These are phyloP conservation scores for Drosophila ogumai DNA, from an alignment of 1,140 invertebrate genomes.

Conservation along the genomic window DNA sequence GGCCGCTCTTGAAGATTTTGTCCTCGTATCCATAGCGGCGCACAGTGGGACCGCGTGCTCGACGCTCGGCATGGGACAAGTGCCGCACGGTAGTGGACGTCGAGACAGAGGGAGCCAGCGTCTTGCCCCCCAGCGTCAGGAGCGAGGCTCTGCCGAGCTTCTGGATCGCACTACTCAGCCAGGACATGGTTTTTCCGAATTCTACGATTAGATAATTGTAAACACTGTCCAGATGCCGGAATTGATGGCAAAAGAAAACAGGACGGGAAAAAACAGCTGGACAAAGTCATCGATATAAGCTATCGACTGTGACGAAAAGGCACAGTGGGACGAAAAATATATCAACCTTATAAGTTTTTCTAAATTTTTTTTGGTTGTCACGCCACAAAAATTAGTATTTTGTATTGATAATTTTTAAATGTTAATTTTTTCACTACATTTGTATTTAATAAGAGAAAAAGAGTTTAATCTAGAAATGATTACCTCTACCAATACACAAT, in stretches of 20 bases:
- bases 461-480: background rate
- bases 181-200: conserved; percentile 59
- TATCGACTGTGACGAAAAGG: background rate
- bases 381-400: no score
- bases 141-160: conserved; percentile 38
- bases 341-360: background rate
- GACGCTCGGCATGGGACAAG: conserved; percentile 89
- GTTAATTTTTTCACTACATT: background rate
- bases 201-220: conserved; percentile 76
- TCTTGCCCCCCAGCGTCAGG: conserved; percentile 16
- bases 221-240: conserved; percentile 33
- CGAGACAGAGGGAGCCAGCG: conserved; percentile 12
- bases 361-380: background rate
- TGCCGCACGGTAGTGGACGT: conserved; percentile 80
- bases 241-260: conserved; percentile 10
- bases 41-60: conserved; percentile 87
- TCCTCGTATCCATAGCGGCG: conserved; percentile 90
- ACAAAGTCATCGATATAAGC: conserved; percentile 1
- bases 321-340: background rate
- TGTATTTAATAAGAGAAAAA: background rate
- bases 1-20: conserved; percentile 88
- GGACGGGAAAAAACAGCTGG: conserved; percentile 21
- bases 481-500: background rate
- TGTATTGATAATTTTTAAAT: no score
- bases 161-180: conserved; percentile 56